Percentiles rank a stretch among this genome's conserved stretches.
Conservation (phyloP, 2,797 vertebrate species). For the Takifugu rubripes region DNA sequence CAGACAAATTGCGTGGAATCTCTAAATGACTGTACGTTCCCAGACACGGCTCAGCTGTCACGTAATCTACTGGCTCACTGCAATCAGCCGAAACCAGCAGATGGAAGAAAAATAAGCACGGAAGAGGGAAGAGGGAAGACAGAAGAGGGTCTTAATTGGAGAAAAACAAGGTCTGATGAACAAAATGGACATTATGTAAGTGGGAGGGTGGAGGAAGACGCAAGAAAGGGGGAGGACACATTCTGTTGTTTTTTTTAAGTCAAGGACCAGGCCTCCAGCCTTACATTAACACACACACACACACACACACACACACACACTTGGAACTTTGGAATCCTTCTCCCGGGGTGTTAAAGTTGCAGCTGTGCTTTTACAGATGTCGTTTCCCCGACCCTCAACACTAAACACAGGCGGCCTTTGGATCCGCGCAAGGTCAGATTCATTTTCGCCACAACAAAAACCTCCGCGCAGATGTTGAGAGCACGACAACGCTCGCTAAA, state of each 20-base stretch:
- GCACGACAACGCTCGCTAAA: no score
- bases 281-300: conserved; percentile 41
- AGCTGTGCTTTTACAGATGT: conserved; percentile 77
- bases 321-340: conserved; percentile 40
- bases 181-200: conserved; percentile 56
- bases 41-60: neutral
- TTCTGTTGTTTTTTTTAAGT: conserved; percentile 45
- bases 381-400: conserved; percentile 48
- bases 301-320: conserved; percentile 39
- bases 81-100: conserved; percentile 13
- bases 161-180: conserved; percentile 26
- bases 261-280: conserved; percentile 30
- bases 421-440: conserved; percentile 8
- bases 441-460: conserved; percentile 1
- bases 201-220: conserved; percentile 35
- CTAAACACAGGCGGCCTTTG: conserved; percentile 24
- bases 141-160: conserved; percentile 15
- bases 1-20: conserved; percentile 15
- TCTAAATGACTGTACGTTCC: conserved; percentile 19
- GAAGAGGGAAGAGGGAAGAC: conserved; percentile 12
- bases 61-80: neutral
- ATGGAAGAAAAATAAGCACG: conserved; percentile 27
- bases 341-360: conserved; percentile 51
- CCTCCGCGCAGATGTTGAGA: neutral
- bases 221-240: conserved; percentile 33